Conservation (phyloP, 2,797 vertebrate genomes). For the Gallinago nigripennis region DNA sequence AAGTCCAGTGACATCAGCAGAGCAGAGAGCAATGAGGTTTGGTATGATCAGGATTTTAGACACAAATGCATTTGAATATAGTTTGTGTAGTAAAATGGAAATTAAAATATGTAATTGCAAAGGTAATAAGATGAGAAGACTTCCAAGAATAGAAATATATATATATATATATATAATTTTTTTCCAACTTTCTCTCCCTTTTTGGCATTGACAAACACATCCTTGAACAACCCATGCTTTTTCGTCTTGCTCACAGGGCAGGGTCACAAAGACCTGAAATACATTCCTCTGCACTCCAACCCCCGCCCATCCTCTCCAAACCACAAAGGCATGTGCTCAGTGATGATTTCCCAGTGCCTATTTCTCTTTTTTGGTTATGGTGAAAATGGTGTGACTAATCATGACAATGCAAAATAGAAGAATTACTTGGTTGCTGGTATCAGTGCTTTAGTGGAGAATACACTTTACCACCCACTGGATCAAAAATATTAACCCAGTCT, state of each 20-base stretch:
- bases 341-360: neutral
- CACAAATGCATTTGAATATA: neutral
- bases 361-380: neutral
- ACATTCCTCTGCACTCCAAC: neutral
- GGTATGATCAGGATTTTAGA: neutral
- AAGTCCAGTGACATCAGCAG: neutral
- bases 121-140: neutral
- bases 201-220: neutral
- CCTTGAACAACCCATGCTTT: neutral
- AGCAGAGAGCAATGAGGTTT: neutral
- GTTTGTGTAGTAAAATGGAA: neutral
- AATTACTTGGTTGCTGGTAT: neutral
- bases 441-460: neutral
- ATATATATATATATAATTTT: neutral
- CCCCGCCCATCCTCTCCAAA: neutral
- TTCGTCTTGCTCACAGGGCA: neutral
- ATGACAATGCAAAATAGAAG: neutral
- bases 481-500: neutral
- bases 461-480: neutral
- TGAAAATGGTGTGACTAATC: neutral
- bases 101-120: neutral
- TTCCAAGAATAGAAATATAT: neutral
- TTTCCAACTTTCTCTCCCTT: neutral
- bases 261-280: neutral
- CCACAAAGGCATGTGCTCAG: neutral